Evolutionary conservation across 37 sponge, comb jelly and placozoan species (phyloP).

Genomic region (Ianthella basta): DNA sequence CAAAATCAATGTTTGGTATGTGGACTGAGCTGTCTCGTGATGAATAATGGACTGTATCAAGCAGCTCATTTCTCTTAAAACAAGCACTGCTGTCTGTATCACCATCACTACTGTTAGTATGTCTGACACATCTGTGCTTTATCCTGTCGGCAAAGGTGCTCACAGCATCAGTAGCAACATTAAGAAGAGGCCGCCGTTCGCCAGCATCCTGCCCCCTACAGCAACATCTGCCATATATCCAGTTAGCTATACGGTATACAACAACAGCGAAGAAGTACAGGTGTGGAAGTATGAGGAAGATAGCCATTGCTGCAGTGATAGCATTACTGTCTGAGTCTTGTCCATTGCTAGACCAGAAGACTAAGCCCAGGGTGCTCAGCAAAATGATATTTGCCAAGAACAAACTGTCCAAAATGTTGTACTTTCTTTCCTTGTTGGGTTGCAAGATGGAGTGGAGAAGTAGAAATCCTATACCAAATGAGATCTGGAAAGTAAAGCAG

Average conservation of each 20-base stretch:
- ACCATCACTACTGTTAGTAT: no score
- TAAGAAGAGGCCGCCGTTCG: no score
- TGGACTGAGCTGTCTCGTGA: no score
- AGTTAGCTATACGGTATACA: not conserved
- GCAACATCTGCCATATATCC: no score
- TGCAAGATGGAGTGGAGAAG: slow-evolving; percentile 6
- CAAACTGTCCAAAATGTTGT: not conserved
- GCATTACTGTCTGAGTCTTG: not conserved
- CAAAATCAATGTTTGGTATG: no score
- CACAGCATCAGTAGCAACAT: no score
- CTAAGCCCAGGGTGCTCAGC: not conserved
- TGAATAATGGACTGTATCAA: no score
- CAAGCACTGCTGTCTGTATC: no score
- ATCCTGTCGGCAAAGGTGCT: no score
- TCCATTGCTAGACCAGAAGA: not conserved
- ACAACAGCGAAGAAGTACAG: not conserved
- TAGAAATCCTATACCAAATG: not conserved
- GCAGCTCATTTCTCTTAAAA: no score
- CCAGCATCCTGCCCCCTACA: no score
- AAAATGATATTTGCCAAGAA: not conserved
- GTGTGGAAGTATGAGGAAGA: not conserved
- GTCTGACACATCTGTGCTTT: no score
- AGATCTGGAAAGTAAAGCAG: not conserved
- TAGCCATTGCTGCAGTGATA: not conserved
- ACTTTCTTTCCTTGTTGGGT: not conserved